These are phyloP conservation scores for Trichacis sp. DNA, from an alignment of 2,888 invertebrate genomes.

Conservation along the genomic window DNA sequence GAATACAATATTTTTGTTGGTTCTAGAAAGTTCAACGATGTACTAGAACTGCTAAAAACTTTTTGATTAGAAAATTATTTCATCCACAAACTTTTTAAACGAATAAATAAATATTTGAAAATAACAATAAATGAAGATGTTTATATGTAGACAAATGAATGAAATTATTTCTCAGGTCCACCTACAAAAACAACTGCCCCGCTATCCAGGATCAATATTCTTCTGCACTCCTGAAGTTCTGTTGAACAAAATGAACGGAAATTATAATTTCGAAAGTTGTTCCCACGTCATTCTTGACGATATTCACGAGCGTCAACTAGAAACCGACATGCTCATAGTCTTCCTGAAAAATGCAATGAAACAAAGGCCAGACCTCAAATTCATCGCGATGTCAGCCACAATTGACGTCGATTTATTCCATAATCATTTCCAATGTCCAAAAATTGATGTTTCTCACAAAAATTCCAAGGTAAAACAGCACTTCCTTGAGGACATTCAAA, in stretches of 20 bases:
- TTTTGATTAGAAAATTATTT: no score
- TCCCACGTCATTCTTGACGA: slow-evolving; percentile 81
- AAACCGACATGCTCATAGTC: slow-evolving; percentile 76
- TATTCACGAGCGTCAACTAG: slow-evolving; percentile 79
- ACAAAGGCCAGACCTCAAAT: slow-evolving; percentile 72
- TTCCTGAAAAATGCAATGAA: slow-evolving; percentile 72
- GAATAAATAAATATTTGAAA: no score
- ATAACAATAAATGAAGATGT: no score
- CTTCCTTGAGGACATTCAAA: slow-evolving; percentile 72
- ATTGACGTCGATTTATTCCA: slow-evolving; percentile 75
- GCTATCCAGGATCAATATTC: slow-evolving; percentile 73
- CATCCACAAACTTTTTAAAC: no score
- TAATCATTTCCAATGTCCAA: slow-evolving; percentile 71
- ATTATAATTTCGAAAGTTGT: slow-evolving; percentile 71
- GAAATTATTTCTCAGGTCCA: slow-evolving; percentile 60
- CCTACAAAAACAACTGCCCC: slow-evolving; percentile 71
- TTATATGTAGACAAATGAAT: no score
- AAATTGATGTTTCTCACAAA: slow-evolving; percentile 73
- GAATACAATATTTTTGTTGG: no score
- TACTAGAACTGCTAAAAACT: no score
- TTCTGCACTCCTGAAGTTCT: slow-evolving; percentile 80
- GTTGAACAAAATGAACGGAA: slow-evolving; percentile 68
- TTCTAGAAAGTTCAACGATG: no score
- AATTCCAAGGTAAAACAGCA: slow-evolving; percentile 74
- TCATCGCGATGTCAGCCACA: slow-evolving; percentile 82